Percentiles rank a stretch among this genome's conserved stretches.
Evolutionary conservation across 2,797 vertebrate genomes (phyloP).

Genomic region (Cryptoblepharus egeriae): DNA sequence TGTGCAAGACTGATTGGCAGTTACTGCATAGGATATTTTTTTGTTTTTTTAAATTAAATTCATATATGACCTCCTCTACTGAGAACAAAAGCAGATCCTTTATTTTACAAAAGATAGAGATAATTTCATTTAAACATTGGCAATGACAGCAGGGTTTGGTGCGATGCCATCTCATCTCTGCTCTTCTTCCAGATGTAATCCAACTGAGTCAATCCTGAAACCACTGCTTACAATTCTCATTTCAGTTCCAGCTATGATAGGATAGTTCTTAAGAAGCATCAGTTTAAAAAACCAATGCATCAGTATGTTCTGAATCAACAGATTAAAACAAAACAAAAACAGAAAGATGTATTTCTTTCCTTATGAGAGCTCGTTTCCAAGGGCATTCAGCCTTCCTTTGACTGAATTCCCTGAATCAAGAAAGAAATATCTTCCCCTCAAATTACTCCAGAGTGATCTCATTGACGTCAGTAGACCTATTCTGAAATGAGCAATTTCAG

Average conservation of each 20-base stretch:
- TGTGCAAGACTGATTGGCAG: neutral
- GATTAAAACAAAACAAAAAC: neutral
- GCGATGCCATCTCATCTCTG: neutral
- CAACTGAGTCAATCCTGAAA: neutral
- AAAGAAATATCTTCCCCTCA: conserved; percentile 2
- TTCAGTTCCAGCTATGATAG: neutral
- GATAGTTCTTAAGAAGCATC: neutral
- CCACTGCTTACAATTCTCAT: neutral
- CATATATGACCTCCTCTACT: neutral
- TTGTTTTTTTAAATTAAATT: neutral
- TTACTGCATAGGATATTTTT: neutral
- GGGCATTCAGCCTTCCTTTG: conserved; percentile 3
- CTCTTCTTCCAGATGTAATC: conserved; percentile 11
- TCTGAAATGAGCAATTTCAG: conserved; percentile 17
- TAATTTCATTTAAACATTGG: conserved; percentile 4
- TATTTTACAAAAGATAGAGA: neutral
- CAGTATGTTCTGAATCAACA: neutral
- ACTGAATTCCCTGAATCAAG: conserved; percentile 8
- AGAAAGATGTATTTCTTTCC: neutral
- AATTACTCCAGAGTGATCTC: conserved; percentile 19
- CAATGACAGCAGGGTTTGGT: neutral
- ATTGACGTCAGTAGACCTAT: conserved; percentile 26
- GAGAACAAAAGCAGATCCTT: conserved; percentile 13
- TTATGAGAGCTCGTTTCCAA: neutral
- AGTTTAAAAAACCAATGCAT: neutral